These are phyloP conservation scores for Sebastes matsubarae DNA, from an alignment of 2,797 vertebrate genomes.

Conservation along the genomic window DNA sequence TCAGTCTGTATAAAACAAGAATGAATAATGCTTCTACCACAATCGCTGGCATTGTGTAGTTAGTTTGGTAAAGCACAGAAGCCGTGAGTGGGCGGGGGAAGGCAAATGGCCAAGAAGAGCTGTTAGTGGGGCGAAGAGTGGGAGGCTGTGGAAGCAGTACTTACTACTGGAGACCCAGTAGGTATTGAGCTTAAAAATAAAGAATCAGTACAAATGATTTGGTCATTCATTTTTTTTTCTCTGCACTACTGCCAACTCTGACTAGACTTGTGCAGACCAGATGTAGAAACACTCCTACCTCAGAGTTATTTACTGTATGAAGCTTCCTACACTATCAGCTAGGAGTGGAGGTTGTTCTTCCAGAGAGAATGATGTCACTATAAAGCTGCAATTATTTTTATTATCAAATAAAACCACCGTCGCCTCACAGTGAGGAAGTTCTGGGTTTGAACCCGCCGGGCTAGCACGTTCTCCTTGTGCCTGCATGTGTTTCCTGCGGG, in stretches of 20 bases:
- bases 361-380: not conserved
- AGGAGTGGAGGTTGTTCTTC: not conserved
- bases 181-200: not conserved
- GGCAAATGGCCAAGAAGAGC: constrained; percentile 25
- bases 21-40: not conserved
- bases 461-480: not conserved
- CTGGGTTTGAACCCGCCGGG: not conserved
- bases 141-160: constrained; percentile 17
- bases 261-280: not conserved
- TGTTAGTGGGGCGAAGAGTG: constrained; percentile 26
- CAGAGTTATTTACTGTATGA: not conserved
- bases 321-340: not conserved
- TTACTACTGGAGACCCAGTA: constrained; percentile 31
- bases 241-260: not conserved
- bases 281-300: not conserved
- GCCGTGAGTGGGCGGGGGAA: constrained; percentile 2
- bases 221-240: not conserved
- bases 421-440: not conserved
- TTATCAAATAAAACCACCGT: not conserved
- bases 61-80: constrained; percentile 12
- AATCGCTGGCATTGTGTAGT: not conserved
- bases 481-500: not conserved
- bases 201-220: not conserved
- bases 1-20: not conserved
- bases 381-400: not conserved